A percentile compares a stretch with the other conserved stretches of the same genome.
phyloP scores from a whole-genome alignment of 2,888 invertebrate species.

The Candidula unifasciata region DNA sequence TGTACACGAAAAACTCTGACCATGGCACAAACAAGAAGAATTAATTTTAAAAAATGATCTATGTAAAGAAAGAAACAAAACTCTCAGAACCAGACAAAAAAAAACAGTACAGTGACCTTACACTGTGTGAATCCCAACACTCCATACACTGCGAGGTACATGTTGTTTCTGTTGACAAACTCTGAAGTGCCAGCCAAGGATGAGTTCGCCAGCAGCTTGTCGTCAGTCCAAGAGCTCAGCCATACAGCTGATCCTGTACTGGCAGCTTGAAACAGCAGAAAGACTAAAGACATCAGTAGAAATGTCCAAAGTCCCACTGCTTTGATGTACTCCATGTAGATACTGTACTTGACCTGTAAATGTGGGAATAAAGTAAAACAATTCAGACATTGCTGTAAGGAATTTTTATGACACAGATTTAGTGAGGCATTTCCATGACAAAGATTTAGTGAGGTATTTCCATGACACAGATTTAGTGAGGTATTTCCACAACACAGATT shows the following conservation, averaged over 20 bases:
- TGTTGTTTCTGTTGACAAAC: slow-evolving; percentile 56
- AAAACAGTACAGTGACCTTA: slow-evolving; percentile 34
- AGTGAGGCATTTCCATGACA: no score
- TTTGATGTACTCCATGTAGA: slow-evolving; percentile 91
- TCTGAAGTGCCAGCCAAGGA: slow-evolving; percentile 41
- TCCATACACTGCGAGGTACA: slow-evolving; percentile 79
- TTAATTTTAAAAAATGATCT: no score
- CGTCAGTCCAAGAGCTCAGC: slow-evolving; percentile 72
- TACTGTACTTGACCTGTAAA: slow-evolving; percentile 85
- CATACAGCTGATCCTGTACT: slow-evolving; percentile 65
- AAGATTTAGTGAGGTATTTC: no score
- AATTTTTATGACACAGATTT: no score
- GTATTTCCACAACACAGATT: no score
- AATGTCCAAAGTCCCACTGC: slow-evolving; percentile 87
- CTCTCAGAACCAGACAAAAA: neutral
- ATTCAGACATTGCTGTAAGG: no score
- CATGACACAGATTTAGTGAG: no score
- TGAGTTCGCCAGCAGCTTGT: slow-evolving; percentile 52
- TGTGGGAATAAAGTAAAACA: no score
- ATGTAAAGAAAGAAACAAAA: no score
- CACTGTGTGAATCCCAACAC: slow-evolving; percentile 65
- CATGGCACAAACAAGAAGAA: no score
- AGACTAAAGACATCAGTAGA: slow-evolving; percentile 84
- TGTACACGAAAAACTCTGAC: no score
- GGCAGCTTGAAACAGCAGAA: slow-evolving; percentile 61